Base-by-base conservation (phyloP, 2,113 vertebrate species). In the Barnardius zonarius region DNA sequence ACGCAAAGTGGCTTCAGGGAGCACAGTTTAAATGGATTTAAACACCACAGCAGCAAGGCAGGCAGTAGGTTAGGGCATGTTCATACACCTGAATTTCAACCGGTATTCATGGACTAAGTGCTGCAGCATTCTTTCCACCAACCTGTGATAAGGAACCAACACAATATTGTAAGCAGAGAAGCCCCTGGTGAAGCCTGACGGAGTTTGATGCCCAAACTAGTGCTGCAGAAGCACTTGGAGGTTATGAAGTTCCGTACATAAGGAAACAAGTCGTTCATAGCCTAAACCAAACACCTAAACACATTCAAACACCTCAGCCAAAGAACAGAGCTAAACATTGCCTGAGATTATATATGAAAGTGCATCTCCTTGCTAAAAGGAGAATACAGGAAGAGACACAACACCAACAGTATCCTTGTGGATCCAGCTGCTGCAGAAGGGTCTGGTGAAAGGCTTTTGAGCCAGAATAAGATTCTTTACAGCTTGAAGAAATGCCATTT, bases 121-220 rank as follows among this genome's bases (percentile, higher is more conserved):
- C 41, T 41, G 41, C 2, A 4, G 39, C 17, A 17, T 57, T 72
- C 62, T 62, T 59, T 57, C 46, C 39, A 41, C 37, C 13, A 23
- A 14, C 27, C n/a, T 79, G 31, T 27, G 31, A 37, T 17, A 20
- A 54, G 19, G 39, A 69, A 61, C n/a, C 18, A 19, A 13, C 1
- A 1, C 0, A 3, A 20, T 6, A 27, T 27, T 59, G 31, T 1
- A 1, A 59, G 49, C 18, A 20, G 43, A 86, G 37, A 8, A 86
- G 59, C 69, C 54, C 52, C 33, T 9, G 12, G 43, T 37, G 23
- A 28, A 78, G 30, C 33, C 25, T 13, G 11, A 24, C 5, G 11
- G 11, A 81, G 52, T 17, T 35, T 37, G 41, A 61, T 66, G 59
- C 62, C 57, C 57, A 44, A 44, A 37, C 10, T 31, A 48, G 39